phyloP scores from a whole-genome alignment of 2,797 vertebrate genomes.

The Eospalax fontanierii region DNA sequence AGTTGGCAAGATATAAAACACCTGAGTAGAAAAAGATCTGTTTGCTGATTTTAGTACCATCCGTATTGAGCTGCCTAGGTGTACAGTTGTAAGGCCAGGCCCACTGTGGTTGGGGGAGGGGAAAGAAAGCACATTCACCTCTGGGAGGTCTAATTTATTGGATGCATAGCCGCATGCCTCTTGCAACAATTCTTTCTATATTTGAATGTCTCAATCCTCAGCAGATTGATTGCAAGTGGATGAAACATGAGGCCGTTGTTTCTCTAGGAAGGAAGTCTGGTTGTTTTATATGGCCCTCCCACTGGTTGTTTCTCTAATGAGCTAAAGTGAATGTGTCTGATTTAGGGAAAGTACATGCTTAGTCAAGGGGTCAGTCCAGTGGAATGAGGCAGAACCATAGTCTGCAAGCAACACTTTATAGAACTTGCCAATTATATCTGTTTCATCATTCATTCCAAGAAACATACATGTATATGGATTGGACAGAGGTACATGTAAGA shows the following conservation, averaged over 20 bases:
- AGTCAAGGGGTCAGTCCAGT: neutral
- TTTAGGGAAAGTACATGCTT: constrained; percentile 4
- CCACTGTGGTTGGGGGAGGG: constrained; percentile 34
- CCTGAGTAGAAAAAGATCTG: constrained; percentile 79
- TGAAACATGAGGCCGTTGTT: neutral
- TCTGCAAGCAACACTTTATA: neutral
- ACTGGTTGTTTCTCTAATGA: neutral
- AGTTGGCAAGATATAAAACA: constrained; percentile 84
- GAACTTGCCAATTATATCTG: neutral
- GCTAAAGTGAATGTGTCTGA: neutral
- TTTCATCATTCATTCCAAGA: constrained; percentile 32
- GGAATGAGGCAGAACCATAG: neutral
- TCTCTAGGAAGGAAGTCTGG: neutral
- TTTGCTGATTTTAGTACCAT: constrained; percentile 74
- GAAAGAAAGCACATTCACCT: neutral
- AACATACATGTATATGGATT: neutral
- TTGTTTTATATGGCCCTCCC: neutral
- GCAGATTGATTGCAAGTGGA: constrained; percentile 18
- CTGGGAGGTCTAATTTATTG: neutral
- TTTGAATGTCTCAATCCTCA: constrained; percentile 57
- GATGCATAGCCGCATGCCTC: neutral
- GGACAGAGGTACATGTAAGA: neutral
- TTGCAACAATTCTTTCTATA: constrained; percentile 56
- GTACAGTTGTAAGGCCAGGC: constrained; percentile 70
- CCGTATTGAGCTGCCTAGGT: constrained; percentile 76